phyloP scores from a whole-genome alignment of 1,140 invertebrate genomes.

The Orius insidiosus region DNA sequence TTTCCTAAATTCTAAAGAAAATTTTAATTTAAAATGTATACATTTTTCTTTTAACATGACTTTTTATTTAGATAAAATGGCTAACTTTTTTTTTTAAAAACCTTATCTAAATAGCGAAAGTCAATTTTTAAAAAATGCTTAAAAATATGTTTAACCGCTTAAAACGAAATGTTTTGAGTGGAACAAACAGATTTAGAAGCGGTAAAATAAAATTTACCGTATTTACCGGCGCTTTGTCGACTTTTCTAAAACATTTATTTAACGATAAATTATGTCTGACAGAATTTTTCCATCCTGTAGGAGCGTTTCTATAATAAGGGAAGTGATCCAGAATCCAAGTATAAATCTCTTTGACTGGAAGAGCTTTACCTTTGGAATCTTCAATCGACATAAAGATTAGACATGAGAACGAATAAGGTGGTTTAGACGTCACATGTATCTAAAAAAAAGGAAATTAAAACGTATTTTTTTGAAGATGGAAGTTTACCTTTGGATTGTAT shows the following conservation, averaged over 20 bases:
- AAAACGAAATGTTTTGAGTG: too few species aligned
- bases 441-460: slow-evolving; percentile 24
- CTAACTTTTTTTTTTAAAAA: too few species aligned
- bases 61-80: too few species aligned
- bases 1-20: slow-evolving; percentile 63
- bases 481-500: slow-evolving; percentile 38
- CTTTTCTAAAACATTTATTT: slow-evolving; percentile 95
- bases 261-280: slow-evolving; percentile 88
- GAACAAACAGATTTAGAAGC: too few species aligned
- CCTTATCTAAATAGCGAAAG: too few species aligned
- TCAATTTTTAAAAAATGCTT: too few species aligned
- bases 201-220: too few species aligned
- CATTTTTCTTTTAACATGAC: too few species aligned
- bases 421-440: slow-evolving; percentile 71
- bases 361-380: slow-evolving; percentile 66
- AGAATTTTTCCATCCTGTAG: slow-evolving; percentile 95
- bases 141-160: too few species aligned
- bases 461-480: neutral
- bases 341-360: slow-evolving; percentile 93
- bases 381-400: slow-evolving; percentile 97
- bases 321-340: slow-evolving; percentile 95
- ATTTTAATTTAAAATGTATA: too few species aligned
- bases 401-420: slow-evolving; percentile 87
- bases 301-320: slow-evolving; percentile 90
- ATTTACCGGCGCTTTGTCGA: slow-evolving; percentile 71